Percentiles rank a stretch among this genome's conserved stretches.
These are phyloP conservation scores for Ennomos fuscantarius DNA, from an alignment of 2,888 invertebrate species.

Conservation along the genomic window DNA sequence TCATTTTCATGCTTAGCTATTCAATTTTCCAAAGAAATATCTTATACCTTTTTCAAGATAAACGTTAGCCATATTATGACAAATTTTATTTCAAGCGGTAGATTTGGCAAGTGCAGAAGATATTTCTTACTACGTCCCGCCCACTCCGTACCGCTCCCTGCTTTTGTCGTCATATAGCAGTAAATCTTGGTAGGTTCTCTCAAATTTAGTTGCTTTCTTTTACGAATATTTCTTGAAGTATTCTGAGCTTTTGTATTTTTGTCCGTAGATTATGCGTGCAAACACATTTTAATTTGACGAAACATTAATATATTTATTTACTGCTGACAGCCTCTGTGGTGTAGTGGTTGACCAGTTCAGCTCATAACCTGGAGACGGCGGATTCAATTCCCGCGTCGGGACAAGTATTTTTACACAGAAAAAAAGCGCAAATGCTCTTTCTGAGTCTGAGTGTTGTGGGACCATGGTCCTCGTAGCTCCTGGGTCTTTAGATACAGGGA, in stretches of 20 bases:
- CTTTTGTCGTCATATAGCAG: conserved; percentile 70
- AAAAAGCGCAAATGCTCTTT: too few species aligned
- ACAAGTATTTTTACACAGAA: too few species aligned
- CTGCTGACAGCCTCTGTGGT: too few species aligned
- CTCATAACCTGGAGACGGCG: too few species aligned
- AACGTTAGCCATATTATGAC: conserved; percentile 45
- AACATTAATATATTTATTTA: too few species aligned
- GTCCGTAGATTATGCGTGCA: background rate
- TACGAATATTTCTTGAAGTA: conserved; percentile 30
- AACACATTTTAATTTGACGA: too few species aligned
- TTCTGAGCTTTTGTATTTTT: conserved; percentile 24
- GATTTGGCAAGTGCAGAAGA: conserved; percentile 66
- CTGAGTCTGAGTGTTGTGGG: too few species aligned
- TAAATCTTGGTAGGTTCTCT: conserved; percentile 70
- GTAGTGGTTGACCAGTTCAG: too few species aligned
- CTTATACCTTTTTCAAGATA: conserved; percentile 21
- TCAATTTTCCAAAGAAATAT: conserved; percentile 23
- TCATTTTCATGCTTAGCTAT: conserved; percentile 4
- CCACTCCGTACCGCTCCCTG: conserved; percentile 61
- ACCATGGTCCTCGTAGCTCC: too few species aligned
- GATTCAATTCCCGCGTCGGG: too few species aligned
- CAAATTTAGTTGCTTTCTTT: conserved; percentile 68
- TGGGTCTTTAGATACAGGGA: too few species aligned
- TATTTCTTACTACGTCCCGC: conserved; percentile 63
- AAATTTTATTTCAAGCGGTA: conserved; percentile 56